These are phyloP conservation scores for Oryzias sinensis DNA, from an alignment of 2,797 vertebrate genomes.

Conservation along the genomic window DNA sequence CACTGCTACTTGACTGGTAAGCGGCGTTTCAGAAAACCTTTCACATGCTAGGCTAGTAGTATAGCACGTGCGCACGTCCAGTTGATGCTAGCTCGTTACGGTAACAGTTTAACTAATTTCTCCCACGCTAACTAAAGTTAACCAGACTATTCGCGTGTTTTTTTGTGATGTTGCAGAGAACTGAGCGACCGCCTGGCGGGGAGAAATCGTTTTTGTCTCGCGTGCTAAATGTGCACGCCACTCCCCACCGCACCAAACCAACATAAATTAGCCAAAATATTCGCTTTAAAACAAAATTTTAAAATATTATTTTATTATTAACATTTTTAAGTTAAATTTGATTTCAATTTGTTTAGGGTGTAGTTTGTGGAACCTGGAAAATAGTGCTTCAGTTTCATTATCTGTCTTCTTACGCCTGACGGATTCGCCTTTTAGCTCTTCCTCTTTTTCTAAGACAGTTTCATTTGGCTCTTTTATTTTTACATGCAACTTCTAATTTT, in stretches of 20 bases:
- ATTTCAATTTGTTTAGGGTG: slow-evolving; percentile 8
- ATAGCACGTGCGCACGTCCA: neutral
- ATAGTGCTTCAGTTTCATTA: neutral
- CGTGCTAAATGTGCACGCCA: slow-evolving; percentile 59
- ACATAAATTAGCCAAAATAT: neutral
- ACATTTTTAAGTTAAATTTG: neutral
- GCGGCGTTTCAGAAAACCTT: slow-evolving; percentile 20
- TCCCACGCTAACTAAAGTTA: neutral
- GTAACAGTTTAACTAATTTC: neutral
- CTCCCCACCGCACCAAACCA: slow-evolving; percentile 61
- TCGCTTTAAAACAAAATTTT: neutral
- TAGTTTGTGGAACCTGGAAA: neutral
- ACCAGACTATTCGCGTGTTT: slow-evolving; percentile 20
- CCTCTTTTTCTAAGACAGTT: slow-evolving; percentile 42
- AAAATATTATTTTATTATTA: neutral
- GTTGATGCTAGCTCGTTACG: neutral
- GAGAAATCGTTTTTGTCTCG: slow-evolving; percentile 55
- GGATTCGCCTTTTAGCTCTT: slow-evolving; percentile 11
- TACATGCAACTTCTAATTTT: neutral
- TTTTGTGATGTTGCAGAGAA: neutral
- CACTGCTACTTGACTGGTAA: slow-evolving; percentile 56
- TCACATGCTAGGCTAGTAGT: fast-evolving
- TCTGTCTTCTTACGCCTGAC: neutral
- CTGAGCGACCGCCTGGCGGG: neutral
- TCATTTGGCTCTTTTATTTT: slow-evolving; percentile 12